A percentile compares a stretch with the other conserved stretches of the same genome.
phyloP scores from a whole-genome alignment of 2,888 invertebrate species.

The Agonopterix subpropinquella region DNA sequence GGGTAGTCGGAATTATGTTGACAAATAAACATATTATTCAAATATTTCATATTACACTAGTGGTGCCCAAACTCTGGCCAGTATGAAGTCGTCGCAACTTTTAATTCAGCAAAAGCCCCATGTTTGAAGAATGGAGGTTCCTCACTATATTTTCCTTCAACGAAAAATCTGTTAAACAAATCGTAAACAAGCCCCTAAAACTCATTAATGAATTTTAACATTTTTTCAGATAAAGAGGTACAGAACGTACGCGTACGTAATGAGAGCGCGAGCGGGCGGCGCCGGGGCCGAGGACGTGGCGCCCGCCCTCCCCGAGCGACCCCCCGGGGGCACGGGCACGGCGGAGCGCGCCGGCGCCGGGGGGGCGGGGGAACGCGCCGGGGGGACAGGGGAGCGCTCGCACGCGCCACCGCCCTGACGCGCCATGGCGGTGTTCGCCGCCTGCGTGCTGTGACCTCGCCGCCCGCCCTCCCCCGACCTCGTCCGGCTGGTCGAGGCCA shows the following conservation, averaged over 20 bases:
- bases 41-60: too few relatives aligned
- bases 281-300: conserved; percentile 56
- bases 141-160: too few relatives aligned
- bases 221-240: conserved; percentile 84
- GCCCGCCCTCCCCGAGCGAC: conserved; percentile 76
- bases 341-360: conserved; percentile 68
- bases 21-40: too few relatives aligned
- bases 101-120: too few relatives aligned
- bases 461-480: conserved; percentile 12
- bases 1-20: too few relatives aligned
- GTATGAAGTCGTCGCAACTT: too few relatives aligned
- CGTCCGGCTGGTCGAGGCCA: conserved; percentile 6
- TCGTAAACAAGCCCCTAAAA: too few relatives aligned
- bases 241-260: conserved; percentile 86
- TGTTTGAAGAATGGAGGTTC: too few relatives aligned
- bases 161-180: too few relatives aligned
- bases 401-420: conserved; percentile 73
- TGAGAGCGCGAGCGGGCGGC: conserved; percentile 79
- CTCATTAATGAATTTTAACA: too few relatives aligned
- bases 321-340: conserved; percentile 28
- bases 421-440: conserved; percentile 87
- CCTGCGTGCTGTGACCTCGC: conserved; percentile 81
- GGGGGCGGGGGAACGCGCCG: conserved; percentile 40
- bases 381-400: conserved; percentile 11
- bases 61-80: too few relatives aligned